These are phyloP conservation scores for Gryon sp. DNA, from an alignment of 1,140 invertebrate genomes.

Conservation along the genomic window DNA sequence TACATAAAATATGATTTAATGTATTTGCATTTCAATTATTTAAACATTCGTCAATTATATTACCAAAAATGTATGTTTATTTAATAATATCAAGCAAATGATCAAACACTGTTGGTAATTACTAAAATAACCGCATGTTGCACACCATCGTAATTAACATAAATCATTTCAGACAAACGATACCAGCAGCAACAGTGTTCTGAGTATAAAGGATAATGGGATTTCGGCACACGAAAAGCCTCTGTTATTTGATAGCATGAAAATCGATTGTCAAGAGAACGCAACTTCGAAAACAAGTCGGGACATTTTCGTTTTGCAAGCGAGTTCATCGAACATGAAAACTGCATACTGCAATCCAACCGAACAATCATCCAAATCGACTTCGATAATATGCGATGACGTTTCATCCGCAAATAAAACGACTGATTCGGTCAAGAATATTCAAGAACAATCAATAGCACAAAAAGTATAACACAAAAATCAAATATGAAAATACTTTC, in stretches of 20 bases:
- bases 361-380: background rate
- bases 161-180: constrained; percentile 12
- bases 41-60: too few relatives aligned
- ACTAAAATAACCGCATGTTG: background rate
- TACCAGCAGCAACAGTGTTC: constrained; percentile 13
- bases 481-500: too few relatives aligned
- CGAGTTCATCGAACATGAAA: constrained; percentile 14
- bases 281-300: background rate
- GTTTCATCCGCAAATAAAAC: background rate
- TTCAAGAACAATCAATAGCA: too few relatives aligned
- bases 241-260: constrained; percentile 4
- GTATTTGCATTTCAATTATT: too few relatives aligned
- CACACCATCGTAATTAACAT: constrained; percentile 3
- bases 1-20: too few relatives aligned
- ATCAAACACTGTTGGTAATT: background rate
- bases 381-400: too few relatives aligned
- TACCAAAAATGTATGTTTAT: background rate
- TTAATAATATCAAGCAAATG: background rate
- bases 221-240: background rate
- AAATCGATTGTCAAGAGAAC: constrained; percentile 15
- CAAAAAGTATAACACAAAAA: too few relatives aligned
- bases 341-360: background rate
- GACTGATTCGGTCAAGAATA: background rate
- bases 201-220: constrained; percentile 9
- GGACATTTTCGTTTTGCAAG: background rate